phyloP scores from a whole-genome alignment of 1,140 invertebrate species.

The Lepidurus arcticus region DNA sequence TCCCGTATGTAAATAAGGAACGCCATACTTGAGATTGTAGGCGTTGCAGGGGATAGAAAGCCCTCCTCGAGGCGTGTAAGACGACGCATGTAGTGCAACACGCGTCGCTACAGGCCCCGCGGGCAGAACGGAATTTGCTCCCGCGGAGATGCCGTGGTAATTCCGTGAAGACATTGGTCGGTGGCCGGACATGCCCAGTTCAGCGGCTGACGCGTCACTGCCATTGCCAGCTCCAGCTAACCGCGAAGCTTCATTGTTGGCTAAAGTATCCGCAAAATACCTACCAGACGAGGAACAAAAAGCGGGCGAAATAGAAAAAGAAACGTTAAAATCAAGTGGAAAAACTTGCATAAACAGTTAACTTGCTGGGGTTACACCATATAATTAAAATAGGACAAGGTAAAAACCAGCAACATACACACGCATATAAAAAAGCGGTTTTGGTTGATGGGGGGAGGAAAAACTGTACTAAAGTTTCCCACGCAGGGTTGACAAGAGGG shows the following conservation, averaged over 20 bases:
- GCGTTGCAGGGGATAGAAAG: conserved; percentile 35
- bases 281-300: conserved; percentile 39
- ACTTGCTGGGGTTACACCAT: conserved; percentile 7
- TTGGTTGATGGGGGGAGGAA: neutral
- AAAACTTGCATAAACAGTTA: conserved; percentile 7
- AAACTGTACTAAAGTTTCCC: neutral
- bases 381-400: conserved; percentile 1
- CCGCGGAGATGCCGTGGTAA: conserved; percentile 24
- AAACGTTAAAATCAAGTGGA: neutral
- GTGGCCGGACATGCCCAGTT: conserved; percentile 45
- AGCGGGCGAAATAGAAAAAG: neutral
- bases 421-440: neutral
- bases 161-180: conserved; percentile 38
- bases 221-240: conserved; percentile 26
- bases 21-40: conserved; percentile 23
- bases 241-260: conserved; percentile 49
- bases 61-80: conserved; percentile 25
- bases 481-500: neutral
- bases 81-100: conserved; percentile 25
- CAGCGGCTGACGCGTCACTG: conserved; percentile 41
- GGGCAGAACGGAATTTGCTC: conserved; percentile 16
- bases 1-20: neutral
- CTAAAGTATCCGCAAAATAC: conserved; percentile 54
- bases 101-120: conserved; percentile 22
- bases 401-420: conserved; percentile 20